Percentiles rank a stretch among this genome's conserved stretches.
Evolutionary conservation across 1,140 invertebrate genomes (phyloP).

Genomic region (Asbolus verrucosus): DNA sequence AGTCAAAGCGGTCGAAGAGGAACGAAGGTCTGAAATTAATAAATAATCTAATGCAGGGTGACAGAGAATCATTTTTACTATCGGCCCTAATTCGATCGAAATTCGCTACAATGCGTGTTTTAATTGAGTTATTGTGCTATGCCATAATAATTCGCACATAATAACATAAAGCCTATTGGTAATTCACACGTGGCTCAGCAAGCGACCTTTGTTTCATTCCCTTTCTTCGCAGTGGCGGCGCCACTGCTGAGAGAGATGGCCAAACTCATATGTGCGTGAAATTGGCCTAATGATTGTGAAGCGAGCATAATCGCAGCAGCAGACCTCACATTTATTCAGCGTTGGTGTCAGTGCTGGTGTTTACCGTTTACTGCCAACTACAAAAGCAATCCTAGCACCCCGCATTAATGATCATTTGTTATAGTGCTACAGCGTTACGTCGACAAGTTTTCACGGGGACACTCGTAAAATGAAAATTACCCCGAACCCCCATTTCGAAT

Average conservation of each 20-base stretch:
- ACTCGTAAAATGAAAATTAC: constrained; percentile 1
- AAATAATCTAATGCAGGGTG: too few relatives aligned
- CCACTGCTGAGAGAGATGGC: neutral
- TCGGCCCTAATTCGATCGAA: too few relatives aligned
- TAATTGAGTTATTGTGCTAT: constrained; percentile 16
- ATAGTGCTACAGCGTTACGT: neutral
- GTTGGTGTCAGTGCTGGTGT: constrained; percentile 27
- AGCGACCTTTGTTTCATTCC: constrained; percentile 1
- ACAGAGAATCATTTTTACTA: too few relatives aligned
- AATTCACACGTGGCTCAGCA: constrained; percentile 1
- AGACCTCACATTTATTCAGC: constrained; percentile 16
- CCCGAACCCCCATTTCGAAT: constrained; percentile 18
- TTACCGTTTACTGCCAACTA: constrained; percentile 33
- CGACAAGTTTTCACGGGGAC: constrained; percentile 4
- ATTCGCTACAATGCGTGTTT: neutral
- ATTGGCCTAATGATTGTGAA: constrained; percentile 25
- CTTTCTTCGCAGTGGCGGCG: neutral
- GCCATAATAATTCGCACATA: constrained; percentile 22
- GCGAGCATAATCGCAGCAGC: constrained; percentile 21
- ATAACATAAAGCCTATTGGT: neutral
- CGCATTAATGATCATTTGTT: constrained; percentile 32
- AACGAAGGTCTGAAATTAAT: too few relatives aligned
- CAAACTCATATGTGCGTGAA: neutral
- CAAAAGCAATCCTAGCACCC: constrained; percentile 19
- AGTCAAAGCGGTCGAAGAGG: too few relatives aligned